Evolutionary conservation across 2,888 invertebrate genomes (phyloP).

Genomic region (Diplazon laetatorius): DNA sequence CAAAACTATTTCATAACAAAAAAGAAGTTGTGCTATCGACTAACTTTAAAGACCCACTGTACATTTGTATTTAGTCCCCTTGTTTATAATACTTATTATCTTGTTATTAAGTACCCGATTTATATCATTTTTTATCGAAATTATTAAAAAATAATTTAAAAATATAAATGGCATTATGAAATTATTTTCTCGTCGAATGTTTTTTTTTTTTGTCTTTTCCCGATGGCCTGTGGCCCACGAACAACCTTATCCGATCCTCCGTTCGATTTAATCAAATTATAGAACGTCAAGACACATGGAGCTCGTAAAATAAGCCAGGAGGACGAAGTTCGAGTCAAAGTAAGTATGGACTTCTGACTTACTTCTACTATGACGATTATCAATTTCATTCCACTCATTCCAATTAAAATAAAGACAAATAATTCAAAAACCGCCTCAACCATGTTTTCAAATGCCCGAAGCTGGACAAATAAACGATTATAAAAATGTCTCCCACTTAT

Average conservation of each 20-base stretch:
- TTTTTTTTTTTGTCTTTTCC: too few relatives aligned
- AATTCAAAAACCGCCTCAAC: too few relatives aligned
- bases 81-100: conserved; percentile 83
- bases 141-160: conserved; percentile 83
- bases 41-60: conserved; percentile 81
- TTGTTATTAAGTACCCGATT: conserved; percentile 83
- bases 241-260: conserved; percentile 14
- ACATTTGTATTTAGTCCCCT: conserved; percentile 83
- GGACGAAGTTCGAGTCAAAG: neutral
- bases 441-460: too few relatives aligned
- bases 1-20: conserved; percentile 74
- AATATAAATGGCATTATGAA: conserved; percentile 70
- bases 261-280: conserved; percentile 17
- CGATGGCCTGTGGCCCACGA: conserved; percentile 27
- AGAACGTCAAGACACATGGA: conserved; percentile 8
- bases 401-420: too few relatives aligned
- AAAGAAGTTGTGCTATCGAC: conserved; percentile 78
- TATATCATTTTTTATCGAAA: conserved; percentile 83
- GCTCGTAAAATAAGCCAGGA: conserved; percentile 12
- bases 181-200: conserved; percentile 18
- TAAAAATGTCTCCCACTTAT: too few relatives aligned
- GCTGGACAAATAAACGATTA: too few relatives aligned
- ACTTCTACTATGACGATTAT: neutral
- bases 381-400: too few relatives aligned
- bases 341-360: conserved; percentile 10